phyloP scores from a whole-genome alignment of 2,797 vertebrate genomes.

The Microchirus variegatus region DNA sequence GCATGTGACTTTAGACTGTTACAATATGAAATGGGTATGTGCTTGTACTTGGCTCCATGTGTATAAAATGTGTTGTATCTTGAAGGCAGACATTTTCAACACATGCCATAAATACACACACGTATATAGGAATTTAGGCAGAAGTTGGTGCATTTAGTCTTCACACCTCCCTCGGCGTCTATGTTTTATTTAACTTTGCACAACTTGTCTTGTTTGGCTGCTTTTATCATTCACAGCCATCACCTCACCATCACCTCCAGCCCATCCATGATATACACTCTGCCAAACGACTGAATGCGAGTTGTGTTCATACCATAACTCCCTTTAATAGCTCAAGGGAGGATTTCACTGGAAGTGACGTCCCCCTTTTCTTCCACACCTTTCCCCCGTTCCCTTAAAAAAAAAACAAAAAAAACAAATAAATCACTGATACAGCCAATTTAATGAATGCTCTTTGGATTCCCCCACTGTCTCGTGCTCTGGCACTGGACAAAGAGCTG shows the following conservation, averaged over 20 bases:
- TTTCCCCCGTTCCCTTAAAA: conserved; percentile 19
- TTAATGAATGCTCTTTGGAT: conserved; percentile 56
- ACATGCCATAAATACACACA: no score
- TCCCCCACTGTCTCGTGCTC: conserved; percentile 19
- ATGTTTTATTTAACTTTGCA: conserved; percentile 4
- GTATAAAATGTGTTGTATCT: no score
- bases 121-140: no score
- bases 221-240: conserved; percentile 32
- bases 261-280: conserved; percentile 59
- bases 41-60: no score
- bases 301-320: conserved; percentile 65
- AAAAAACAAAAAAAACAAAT: conserved; percentile 53
- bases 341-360: conserved; percentile 17
- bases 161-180: background rate
- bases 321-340: conserved; percentile 59
- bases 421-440: conserved; percentile 58
- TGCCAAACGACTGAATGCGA: conserved; percentile 56
- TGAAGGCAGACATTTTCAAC: no score
- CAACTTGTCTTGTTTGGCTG: conserved; percentile 20
- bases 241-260: conserved; percentile 30
- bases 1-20: no score
- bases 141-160: no score
- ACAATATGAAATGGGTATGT: no score
- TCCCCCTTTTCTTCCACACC: conserved; percentile 4
- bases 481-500: conserved; percentile 43